Evolutionary conservation across 2,888 invertebrate species (phyloP).

Genomic region (Agonopterix arenella): DNA sequence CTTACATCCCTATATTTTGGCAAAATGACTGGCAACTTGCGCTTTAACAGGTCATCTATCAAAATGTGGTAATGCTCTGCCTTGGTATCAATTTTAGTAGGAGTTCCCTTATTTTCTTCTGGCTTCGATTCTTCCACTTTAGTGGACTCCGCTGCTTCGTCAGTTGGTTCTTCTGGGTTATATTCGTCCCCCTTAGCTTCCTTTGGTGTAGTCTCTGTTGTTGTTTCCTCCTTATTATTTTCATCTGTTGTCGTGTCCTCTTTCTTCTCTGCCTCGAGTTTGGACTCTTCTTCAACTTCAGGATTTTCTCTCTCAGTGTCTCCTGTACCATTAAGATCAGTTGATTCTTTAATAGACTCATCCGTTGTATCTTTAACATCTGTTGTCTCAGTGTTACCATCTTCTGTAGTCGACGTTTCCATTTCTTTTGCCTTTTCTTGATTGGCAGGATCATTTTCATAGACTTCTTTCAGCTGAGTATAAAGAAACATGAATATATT

Average conservation of each 20-base stretch:
- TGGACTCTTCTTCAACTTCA: no score
- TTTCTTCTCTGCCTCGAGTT: neutral
- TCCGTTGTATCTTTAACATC: neutral
- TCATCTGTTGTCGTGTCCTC: neutral
- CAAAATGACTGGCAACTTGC: conserved; percentile 29
- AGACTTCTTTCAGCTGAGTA: neutral
- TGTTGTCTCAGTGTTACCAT: neutral
- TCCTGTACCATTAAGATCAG: neutral
- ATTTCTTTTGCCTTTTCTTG: neutral
- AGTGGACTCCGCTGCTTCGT: neutral
- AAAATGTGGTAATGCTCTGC: conserved; percentile 10
- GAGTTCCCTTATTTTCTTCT: neutral
- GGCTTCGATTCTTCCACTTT: neutral
- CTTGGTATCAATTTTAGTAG: neutral
- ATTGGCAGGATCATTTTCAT: neutral
- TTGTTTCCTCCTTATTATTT: neutral
- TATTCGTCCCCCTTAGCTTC: conserved; percentile 1
- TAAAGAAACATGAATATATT: neutral
- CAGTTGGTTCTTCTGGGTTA: neutral
- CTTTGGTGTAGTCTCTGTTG: neutral
- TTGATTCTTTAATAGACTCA: neutral
- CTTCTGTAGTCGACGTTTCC: neutral
- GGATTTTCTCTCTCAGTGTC: neutral
- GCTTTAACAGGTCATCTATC: conserved; percentile 16
- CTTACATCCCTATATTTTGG: conserved; percentile 38